Base-by-base conservation (phyloP, 37 sponge, comb jelly and placozoan species). In the Eunapius fragilis region DNA sequence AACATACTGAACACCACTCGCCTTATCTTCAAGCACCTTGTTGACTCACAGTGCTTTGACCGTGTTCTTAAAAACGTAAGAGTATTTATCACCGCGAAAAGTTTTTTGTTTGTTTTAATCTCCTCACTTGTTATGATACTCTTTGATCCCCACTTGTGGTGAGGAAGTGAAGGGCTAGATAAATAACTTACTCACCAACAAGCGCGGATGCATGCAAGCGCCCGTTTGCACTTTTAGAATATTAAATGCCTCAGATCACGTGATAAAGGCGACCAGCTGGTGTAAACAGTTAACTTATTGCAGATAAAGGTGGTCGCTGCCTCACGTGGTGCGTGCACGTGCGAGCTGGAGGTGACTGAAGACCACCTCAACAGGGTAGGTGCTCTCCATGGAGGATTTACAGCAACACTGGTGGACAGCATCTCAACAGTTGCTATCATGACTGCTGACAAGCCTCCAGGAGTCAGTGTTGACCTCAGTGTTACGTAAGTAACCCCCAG, bases 321-420 rank as follows among this genome's bases (percentile, higher is more conserved):
- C 22, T 70, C 80, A 32, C 34, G 72, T 30, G 94, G 94, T 2
- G 70, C 85, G 67, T 82, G 86, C 71, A 80, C 67, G 47, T 96
- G 91, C 82, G 89, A 95, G 72, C 32, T 96, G 78, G 91, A 78
- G 14, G 94, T 98, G 37, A 88, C 85, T 3, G 91, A 98, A 70
- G 87, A 82, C 25, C 95, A 96, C 45, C 34, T 87, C n/a, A 98
- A 98, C 70, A 22, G 78, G 0, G 78, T 48, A 25, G 97, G 92
- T 5, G 72, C 84, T 0, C 69, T 98, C 78, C 99, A 98, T 81
- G 99, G 99, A 38, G 99, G 99, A 34, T 80, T 91, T 35, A 91
- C 95, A n/a, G 93, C 97, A 28, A 93, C 90, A 17, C 79, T 98
- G 50, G 93, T 98, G 23, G 99, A 98, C 79, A 31, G 69, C 19